Base-by-base conservation (phyloP, 2,797 vertebrate genomes). In the Anableps anableps region DNA sequence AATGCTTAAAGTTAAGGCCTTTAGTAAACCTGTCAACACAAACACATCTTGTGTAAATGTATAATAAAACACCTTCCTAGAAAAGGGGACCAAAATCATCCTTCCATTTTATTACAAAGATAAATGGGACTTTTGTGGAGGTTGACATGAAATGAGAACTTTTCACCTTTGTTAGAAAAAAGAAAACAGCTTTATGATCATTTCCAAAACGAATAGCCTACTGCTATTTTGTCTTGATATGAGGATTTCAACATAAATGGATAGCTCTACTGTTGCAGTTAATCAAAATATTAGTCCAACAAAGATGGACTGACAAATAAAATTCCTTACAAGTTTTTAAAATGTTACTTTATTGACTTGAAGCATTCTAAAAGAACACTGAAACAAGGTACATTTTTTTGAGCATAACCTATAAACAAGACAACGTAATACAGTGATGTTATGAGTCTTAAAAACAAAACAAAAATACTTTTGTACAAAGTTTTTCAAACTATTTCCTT, bases 311-410 rank as follows among this genome's bases (percentile, higher is more conserved):
- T 29, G 34, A n/a, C 26, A 72, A 87, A 72, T 66, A 29, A 86
- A 19, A 81, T 68, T 34, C 11, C 66, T 77, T 26, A 88, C 43
- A 80, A 23, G 55, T 83, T 80, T 79, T 45, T 83, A 91, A 87
- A 78, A 74, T 74, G 41, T 75, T 1, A 2, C 55, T 93, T 94
- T 94, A 94, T 93, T 94, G 71, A 90, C 60, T 76, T 81, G 48
- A 83, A 81, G 68, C 31, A 86, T 81, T 86, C 34, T 82, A 71
- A 85, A 81, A 83, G 23, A 80, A 86, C 55, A 89, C 70, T 75
- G 58, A 85, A 87, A 91, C 64, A 80, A 84, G 72, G 50, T 71
- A 82, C 64, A 47, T 80, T 74, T 74, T 77, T 43, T 76, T 80
- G 53, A 77, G 31, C 72, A 82, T 36, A 81, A 55, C 79, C 86